These are phyloP conservation scores for Ciconia boyciana DNA, from an alignment of 2,113 vertebrate species.

Conservation along the genomic window DNA sequence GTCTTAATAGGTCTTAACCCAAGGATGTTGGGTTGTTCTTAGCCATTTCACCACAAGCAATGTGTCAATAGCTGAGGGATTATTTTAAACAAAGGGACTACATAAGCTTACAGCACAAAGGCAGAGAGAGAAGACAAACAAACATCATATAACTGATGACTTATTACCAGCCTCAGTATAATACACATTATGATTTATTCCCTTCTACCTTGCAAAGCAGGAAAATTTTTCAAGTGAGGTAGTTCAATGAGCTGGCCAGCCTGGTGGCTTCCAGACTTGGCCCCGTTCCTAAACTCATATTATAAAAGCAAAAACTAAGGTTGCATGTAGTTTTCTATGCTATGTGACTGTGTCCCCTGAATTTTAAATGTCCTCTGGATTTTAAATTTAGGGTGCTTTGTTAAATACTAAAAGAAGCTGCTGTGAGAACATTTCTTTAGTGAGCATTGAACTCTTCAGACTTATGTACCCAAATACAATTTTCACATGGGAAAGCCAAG, in stretches of 20 bases:
- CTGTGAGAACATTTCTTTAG: not conserved
- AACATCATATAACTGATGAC: not conserved
- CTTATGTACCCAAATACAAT: not conserved
- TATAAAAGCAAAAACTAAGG: not conserved
- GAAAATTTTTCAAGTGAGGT: not conserved
- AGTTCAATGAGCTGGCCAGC: not conserved
- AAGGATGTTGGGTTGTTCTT: not conserved
- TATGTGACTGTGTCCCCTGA: not conserved
- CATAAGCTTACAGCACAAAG: not conserved
- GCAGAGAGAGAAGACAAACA: not conserved
- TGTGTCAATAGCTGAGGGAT: not conserved
- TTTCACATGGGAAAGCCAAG: not conserved
- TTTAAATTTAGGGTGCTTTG: not conserved
- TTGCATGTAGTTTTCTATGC: not conserved
- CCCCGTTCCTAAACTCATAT: accelerated
- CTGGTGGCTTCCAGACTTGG: not conserved
- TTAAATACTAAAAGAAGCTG: not conserved
- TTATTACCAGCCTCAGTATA: not conserved
- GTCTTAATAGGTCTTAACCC: not conserved
- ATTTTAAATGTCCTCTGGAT: not conserved
- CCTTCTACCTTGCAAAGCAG: not conserved
- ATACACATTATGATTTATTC: not conserved
- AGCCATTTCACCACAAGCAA: not conserved
- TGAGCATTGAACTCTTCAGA: not conserved
- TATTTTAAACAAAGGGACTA: not conserved